Base-by-base conservation (phyloP, 2,113 vertebrate genomes). In the Psilopogon haemacephalus region DNA sequence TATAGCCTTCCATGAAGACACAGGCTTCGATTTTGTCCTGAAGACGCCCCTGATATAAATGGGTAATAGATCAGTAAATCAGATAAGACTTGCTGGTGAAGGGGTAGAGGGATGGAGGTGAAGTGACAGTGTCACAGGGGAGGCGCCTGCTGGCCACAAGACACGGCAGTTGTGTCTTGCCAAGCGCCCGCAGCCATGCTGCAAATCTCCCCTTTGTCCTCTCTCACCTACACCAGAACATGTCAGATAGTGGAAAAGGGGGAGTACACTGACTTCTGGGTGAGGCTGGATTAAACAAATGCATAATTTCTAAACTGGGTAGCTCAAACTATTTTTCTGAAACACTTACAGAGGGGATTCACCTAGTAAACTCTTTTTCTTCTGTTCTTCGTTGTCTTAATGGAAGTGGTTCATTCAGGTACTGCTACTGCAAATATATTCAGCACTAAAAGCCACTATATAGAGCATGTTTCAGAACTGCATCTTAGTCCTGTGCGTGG, bases 31-130 rank as follows among this genome's bases (percentile, higher is more conserved):
- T 96, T 95, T 90, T 78, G 86, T 90, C 64, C 83, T 44, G 55
- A 88, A 93, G 89, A 96, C 88, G 48, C 79, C 94, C 54, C 95
- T 95, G 80, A 90, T 95, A 94, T 88, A 93, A 95, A 93, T 50
- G 91, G 77, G 71, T 91, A 91, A 67, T 24, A 80, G 92, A 77
- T 95, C 80, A 78, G 90, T 95, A 94, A 96, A 95, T 94, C 92
- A 94, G 94, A 54, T 76, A 48, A 55, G 80, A 52, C 44, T 48
- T 85, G 48, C 32, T 9, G 26, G 12, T 33, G 52, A 46, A 21
- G 35, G 58, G 35, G 5, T 46, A 40, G 40, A 62, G 28, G 30
- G 65, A 40, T 80, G 68, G 59, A 77, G 59, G 35, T 5, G 27
- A 77, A 60, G 50, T 1, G 8, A 27, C 52, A 64, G 38, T 12